phyloP scores from a whole-genome alignment of 2,113 vertebrate genomes.

The Rhynchomys soricoides region DNA sequence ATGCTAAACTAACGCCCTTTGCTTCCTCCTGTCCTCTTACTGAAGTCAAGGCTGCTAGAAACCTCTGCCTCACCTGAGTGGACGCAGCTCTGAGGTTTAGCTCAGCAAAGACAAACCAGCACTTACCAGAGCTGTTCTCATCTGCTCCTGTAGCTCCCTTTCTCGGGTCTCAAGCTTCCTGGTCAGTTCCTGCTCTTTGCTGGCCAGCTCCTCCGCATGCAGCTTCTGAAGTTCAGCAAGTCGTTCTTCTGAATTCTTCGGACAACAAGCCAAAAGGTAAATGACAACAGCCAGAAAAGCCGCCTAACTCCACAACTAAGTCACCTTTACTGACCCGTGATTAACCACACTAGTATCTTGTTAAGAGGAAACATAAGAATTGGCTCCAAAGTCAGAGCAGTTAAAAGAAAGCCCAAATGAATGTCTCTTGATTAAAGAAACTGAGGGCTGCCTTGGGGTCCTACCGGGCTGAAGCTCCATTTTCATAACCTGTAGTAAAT shows the following conservation, averaged over 20 bases:
- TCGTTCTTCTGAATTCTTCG: constrained; percentile 94
- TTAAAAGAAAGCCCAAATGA: not conserved
- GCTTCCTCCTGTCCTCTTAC: not conserved
- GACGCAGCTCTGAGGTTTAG: not conserved
- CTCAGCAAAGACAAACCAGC: not conserved
- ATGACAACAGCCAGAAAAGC: constrained; percentile 31
- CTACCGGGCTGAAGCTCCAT: not conserved
- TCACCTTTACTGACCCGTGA: not conserved
- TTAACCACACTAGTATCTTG: not conserved
- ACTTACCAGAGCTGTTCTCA: constrained; percentile 91
- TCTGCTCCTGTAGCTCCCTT: constrained; percentile 83
- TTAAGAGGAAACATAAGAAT: not conserved
- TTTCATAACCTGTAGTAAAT: too few relatives aligned
- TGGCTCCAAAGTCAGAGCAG: not conserved
- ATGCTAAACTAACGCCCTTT: not conserved
- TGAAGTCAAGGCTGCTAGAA: not conserved
- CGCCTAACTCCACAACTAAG: not conserved
- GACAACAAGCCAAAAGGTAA: constrained; percentile 61
- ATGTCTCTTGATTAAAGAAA: not conserved
- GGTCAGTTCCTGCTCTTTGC: constrained; percentile 90
- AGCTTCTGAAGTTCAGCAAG: constrained; percentile 89
- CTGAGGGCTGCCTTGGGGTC: not conserved
- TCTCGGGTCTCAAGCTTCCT: constrained; percentile 83
- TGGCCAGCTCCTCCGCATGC: constrained; percentile 89
- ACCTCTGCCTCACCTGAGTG: not conserved